Evolutionary conservation across 2,888 invertebrate species (phyloP).

Genomic region (Coleophora deauratella): DNA sequence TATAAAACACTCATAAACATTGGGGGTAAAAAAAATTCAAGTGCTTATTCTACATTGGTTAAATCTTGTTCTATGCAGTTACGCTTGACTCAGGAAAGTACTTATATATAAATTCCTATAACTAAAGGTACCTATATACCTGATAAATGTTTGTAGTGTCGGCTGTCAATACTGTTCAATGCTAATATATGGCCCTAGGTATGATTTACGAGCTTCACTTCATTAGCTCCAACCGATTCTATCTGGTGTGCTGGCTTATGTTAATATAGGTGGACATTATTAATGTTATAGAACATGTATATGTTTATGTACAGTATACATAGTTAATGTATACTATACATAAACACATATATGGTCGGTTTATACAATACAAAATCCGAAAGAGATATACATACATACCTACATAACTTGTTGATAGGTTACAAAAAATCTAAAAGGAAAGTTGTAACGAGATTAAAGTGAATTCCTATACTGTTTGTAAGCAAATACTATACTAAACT

Average conservation of each 20-base stretch:
- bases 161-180: constrained; percentile 43
- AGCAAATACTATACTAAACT: background rate
- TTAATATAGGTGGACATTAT: background rate
- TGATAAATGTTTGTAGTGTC: constrained; percentile 15
- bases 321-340: background rate
- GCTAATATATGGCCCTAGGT: constrained; percentile 29
- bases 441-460: constrained; percentile 3
- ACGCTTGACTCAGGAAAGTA: no score
- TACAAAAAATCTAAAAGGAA: background rate
- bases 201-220: constrained; percentile 53
- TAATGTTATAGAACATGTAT: background rate
- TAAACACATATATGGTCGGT: no score
- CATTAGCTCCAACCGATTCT: constrained; percentile 30
- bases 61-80: no score
- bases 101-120: background rate
- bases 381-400: no score
- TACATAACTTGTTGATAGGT: background rate
- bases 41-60: no score
- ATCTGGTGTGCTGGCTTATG: constrained; percentile 1
- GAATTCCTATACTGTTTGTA: background rate
- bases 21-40: no score
- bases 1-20: no score
- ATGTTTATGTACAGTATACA: background rate
- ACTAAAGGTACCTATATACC: background rate
- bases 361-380: no score